phyloP scores from a whole-genome alignment of 2,113 vertebrate genomes.

The Salvelinus namaycush region DNA sequence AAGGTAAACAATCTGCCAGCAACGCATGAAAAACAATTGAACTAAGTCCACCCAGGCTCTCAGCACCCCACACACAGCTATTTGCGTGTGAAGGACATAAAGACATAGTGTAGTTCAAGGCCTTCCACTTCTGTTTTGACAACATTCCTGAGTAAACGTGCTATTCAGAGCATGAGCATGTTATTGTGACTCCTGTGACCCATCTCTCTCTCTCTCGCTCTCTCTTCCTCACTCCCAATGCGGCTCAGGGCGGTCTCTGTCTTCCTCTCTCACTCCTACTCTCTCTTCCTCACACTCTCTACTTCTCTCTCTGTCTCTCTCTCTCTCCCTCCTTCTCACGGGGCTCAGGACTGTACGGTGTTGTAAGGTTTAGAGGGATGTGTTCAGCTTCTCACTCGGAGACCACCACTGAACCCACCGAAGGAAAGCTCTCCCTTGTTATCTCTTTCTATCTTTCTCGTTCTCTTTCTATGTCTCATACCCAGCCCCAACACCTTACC shows the following conservation, averaged over 20 bases:
- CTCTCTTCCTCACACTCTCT: too few species aligned
- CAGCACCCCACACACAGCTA: too few species aligned
- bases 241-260: too few species aligned
- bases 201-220: conserved; percentile 7
- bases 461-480: too few species aligned
- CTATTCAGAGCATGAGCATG: conserved; percentile 29
- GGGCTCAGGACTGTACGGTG: neutral
- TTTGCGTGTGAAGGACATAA: conserved; percentile 26
- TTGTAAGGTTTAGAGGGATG: conserved; percentile 10
- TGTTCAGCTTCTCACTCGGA: conserved; percentile 27
- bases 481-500: too few species aligned
- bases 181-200: conserved; percentile 20
- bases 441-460: neutral
- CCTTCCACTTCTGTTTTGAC: conserved; percentile 42
- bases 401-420: neutral
- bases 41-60: too few species aligned
- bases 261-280: too few species aligned
- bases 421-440: conserved; percentile 18
- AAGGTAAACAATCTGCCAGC: neutral
- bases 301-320: too few species aligned
- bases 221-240: conserved; percentile 16
- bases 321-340: too few species aligned
- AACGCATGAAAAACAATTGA: neutral
- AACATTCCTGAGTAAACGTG: conserved; percentile 34
- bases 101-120: neutral